These are phyloP conservation scores for Puffinus mauretanicus DNA, from an alignment of 2,113 vertebrate genomes.

Conservation along the genomic window DNA sequence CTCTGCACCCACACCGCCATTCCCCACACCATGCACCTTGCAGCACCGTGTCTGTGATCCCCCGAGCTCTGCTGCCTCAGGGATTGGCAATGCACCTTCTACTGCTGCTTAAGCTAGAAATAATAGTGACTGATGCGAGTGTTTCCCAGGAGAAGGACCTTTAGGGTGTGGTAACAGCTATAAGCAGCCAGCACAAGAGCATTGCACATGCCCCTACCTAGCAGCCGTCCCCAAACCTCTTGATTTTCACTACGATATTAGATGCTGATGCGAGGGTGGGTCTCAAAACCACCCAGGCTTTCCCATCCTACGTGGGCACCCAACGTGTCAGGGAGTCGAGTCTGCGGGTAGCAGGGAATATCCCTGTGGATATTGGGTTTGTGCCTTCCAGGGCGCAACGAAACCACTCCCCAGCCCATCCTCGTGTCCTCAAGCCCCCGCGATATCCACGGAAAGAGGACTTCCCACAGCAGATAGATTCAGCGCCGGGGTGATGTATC, in stretches of 20 bases:
- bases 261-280: fast-evolving
- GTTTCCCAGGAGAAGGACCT: neutral
- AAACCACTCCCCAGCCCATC: neutral
- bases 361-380: neutral
- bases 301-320: neutral
- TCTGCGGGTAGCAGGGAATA: neutral
- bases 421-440: neutral
- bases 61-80: neutral
- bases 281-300: neutral
- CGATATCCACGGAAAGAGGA: neutral
- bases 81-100: fast-evolving
- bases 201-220: neutral
- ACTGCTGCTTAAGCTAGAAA: neutral
- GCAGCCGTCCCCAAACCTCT: neutral
- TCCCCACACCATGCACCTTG: neutral
- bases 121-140: neutral
- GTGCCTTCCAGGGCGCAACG: neutral
- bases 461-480: fast-evolving
- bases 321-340: fast-evolving
- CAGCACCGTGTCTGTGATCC: neutral
- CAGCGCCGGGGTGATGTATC: neutral
- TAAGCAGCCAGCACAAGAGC: neutral
- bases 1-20: fast-evolving
- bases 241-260: neutral
- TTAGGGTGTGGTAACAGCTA: neutral